A percentile compares a stretch with the other conserved stretches of the same genome.
These are phyloP conservation scores for Myotis yumanensis DNA, from an alignment of 2,113 vertebrate species.

Conservation along the genomic window DNA sequence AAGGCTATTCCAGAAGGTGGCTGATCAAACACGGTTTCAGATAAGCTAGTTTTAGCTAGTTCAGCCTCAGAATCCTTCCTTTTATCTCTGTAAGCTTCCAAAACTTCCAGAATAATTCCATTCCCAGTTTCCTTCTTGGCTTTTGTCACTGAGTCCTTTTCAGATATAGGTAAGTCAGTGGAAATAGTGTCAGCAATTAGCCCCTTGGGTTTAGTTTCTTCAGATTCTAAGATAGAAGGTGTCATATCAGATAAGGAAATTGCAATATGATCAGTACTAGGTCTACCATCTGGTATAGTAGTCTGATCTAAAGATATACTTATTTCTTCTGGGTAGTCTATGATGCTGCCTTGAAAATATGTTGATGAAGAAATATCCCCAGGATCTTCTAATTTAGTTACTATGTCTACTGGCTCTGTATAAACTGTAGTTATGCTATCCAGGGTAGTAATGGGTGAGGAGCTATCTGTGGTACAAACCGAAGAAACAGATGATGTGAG, in stretches of 20 bases:
- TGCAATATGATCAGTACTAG: conserved; percentile 81
- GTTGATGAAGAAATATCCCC: conserved; percentile 74
- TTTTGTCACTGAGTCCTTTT: conserved; percentile 74
- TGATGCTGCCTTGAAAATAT: conserved; percentile 74
- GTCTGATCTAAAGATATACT: conserved; percentile 68
- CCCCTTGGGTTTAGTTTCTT: conserved; percentile 53
- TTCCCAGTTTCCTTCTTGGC: conserved; percentile 65
- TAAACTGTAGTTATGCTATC: conserved; percentile 80
- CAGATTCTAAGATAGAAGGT: conserved; percentile 67
- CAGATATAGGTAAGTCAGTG: conserved; percentile 63
- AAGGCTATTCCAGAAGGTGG: conserved; percentile 38
- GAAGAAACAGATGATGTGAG: conserved; percentile 90
- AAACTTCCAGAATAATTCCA: conserved; percentile 75
- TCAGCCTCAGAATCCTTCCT: conserved; percentile 73
- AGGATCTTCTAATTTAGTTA: conserved; percentile 76
- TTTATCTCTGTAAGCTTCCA: conserved; percentile 78
- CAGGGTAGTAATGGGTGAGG: conserved; percentile 85
- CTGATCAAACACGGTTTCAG: conserved; percentile 67
- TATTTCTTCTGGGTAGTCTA: conserved; percentile 79
- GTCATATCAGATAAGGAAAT: conserved; percentile 84
- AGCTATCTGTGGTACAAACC: conserved; percentile 88
- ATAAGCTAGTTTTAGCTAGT: conserved; percentile 59
- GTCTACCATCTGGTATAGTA: not conserved
- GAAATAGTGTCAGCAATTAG: conserved; percentile 60
- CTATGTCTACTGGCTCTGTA: conserved; percentile 69